phyloP scores from a whole-genome alignment of 2,888 invertebrate species.

The Iselma pallidipennis region DNA sequence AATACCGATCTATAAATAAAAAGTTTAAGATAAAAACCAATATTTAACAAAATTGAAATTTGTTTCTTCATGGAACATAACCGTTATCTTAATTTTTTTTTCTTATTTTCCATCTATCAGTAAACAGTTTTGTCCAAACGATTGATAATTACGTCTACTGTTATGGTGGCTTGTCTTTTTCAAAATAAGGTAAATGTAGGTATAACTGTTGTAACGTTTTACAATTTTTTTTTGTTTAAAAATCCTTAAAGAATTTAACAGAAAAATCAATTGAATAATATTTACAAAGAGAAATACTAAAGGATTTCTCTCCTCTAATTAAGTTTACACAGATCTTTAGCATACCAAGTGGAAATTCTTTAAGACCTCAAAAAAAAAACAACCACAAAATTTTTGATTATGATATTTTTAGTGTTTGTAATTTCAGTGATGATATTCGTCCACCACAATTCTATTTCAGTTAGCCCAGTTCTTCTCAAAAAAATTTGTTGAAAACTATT shows the following conservation, averaged over 20 bases:
- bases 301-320: neutral
- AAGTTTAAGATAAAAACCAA: neutral
- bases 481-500: conserved; percentile 17
- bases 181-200: conserved; percentile 15
- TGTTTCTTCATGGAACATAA: neutral
- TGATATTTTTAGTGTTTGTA: neutral
- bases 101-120: neutral
- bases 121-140: conserved; percentile 27
- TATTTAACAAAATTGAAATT: neutral
- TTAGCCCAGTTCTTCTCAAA: conserved; percentile 24
- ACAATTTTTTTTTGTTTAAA: neutral
- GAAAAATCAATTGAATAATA: neutral
- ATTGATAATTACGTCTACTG: conserved; percentile 23
- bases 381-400: neutral
- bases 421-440: conserved; percentile 5
- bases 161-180: conserved; percentile 15
- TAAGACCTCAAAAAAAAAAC: neutral
- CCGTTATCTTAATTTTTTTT: neutral
- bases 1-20: too few relatives aligned
- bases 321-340: neutral
- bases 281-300: neutral
- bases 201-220: conserved; percentile 3
- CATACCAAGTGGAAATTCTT: neutral
- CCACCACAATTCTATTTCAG: conserved; percentile 23
- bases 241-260: neutral